Percentiles rank a stretch among this genome's conserved stretches.
Conservation (phyloP, 2,797 vertebrate genomes). For the Salmo trutta region DNA sequence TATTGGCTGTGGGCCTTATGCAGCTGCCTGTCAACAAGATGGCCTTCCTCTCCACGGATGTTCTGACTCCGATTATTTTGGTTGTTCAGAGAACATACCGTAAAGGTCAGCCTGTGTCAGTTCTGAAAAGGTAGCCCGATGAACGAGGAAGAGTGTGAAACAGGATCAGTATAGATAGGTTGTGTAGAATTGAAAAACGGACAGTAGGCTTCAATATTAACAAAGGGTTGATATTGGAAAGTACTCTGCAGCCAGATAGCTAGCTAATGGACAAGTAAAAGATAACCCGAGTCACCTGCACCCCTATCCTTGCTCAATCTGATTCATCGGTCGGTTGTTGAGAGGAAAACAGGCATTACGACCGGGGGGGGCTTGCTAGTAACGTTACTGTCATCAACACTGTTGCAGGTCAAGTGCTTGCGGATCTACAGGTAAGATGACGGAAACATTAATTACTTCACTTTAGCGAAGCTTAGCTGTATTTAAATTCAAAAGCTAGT, state of each 20-base stretch:
- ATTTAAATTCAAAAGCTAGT: neutral
- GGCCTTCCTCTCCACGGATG: conserved; percentile 73
- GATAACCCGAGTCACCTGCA: conserved; percentile 69
- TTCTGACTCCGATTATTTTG: conserved; percentile 74
- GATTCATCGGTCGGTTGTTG: conserved; percentile 31
- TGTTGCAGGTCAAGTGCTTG: neutral
- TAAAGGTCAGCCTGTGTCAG: conserved; percentile 59
- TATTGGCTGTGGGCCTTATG: conserved; percentile 82
- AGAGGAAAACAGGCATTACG: conserved; percentile 4
- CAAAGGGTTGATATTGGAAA: conserved; percentile 37
- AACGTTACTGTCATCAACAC: conserved; percentile 25
- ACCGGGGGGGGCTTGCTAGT: neutral
- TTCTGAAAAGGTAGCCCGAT: conserved; percentile 53
- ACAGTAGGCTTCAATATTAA: conserved; percentile 47
- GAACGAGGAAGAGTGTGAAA: conserved; percentile 40
- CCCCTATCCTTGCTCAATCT: conserved; percentile 31
- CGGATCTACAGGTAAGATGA: conserved; percentile 46
- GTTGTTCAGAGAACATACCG: conserved; percentile 68
- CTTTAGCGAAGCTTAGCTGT: neutral
- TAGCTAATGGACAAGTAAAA: conserved; percentile 55
- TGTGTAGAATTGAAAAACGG: conserved; percentile 38
- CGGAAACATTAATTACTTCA: neutral
- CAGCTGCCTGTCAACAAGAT: conserved; percentile 91
- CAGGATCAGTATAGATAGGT: neutral
- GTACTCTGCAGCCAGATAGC: conserved; percentile 50